phyloP scores from a whole-genome alignment of 2,888 invertebrate genomes.

The Yponomeuta plumbellus region DNA sequence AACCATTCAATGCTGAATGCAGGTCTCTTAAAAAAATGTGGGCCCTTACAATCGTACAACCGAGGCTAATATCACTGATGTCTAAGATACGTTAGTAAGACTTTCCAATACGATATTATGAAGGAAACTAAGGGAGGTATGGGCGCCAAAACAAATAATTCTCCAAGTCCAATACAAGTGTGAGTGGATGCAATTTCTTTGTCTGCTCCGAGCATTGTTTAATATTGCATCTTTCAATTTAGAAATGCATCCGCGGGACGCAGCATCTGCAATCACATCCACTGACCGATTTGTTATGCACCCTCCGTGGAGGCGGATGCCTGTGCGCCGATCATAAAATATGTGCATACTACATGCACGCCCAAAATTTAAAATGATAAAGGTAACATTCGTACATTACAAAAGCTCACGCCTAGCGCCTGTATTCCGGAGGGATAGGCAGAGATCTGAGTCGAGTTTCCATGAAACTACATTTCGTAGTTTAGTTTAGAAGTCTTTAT shows the following conservation, averaged over 20 bases:
- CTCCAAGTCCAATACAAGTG: not conserved
- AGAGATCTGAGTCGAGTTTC: no score
- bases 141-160: no score
- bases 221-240: constrained; percentile 67
- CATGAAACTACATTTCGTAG: no score
- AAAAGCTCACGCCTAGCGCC: not conserved
- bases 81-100: no score
- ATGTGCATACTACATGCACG: constrained; percentile 14
- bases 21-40: no score
- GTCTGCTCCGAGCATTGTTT: constrained; percentile 32
- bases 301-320: constrained; percentile 40
- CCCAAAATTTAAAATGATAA: constrained; percentile 4
- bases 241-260: constrained; percentile 47
- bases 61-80: no score
- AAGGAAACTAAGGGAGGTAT: no score
- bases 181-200: not conserved
- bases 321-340: constrained; percentile 15
- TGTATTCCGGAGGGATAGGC: no score
- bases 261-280: constrained; percentile 53
- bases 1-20: no score
- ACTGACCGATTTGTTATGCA: constrained; percentile 68
- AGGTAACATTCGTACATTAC: not conserved
- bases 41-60: no score
- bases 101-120: no score
- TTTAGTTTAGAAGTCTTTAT: no score